A percentile compares a stretch with the other conserved stretches of the same genome.
phyloP scores from a whole-genome alignment of 2,113 vertebrate genomes.

The Xenopus borealis region DNA sequence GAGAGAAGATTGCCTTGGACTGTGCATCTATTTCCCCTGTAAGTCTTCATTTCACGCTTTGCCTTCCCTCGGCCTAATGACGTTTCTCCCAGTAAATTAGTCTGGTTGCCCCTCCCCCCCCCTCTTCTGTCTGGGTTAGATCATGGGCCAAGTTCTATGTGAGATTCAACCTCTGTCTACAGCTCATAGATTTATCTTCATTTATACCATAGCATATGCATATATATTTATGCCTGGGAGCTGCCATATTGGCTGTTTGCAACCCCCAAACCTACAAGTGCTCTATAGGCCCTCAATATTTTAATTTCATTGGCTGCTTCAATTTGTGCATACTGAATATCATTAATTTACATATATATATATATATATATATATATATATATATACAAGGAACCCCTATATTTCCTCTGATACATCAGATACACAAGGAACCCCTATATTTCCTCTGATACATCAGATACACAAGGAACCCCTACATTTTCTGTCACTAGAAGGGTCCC shows the following conservation, averaged over 20 bases:
- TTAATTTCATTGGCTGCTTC: too few species aligned
- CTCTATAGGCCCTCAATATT: too few species aligned
- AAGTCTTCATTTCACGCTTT: conserved; percentile 40
- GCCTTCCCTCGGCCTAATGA: conserved; percentile 31
- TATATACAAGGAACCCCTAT: not conserved
- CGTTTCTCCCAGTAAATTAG: conserved; percentile 17
- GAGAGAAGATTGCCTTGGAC: conserved; percentile 36
- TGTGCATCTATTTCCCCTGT: conserved; percentile 37
- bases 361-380: too few species aligned
- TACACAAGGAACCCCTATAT: not conserved
- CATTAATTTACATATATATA: too few species aligned
- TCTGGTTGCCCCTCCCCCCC: not conserved
- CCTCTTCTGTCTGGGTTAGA: conserved; percentile 1
- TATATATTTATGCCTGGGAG: too few species aligned
- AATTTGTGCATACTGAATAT: too few species aligned
- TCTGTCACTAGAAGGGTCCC: not conserved
- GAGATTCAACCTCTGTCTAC: not conserved
- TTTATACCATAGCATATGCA: too few species aligned
- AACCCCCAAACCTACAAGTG: too few species aligned
- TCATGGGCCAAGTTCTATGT: not conserved
- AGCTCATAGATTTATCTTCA: not conserved
- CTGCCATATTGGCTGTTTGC: too few species aligned
- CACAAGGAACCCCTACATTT: not conserved
- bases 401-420: not conserved
- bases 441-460: not conserved